These are phyloP conservation scores for Dendrocincla tyrannina DNA, from an alignment of 2,797 vertebrate genomes.

Conservation along the genomic window DNA sequence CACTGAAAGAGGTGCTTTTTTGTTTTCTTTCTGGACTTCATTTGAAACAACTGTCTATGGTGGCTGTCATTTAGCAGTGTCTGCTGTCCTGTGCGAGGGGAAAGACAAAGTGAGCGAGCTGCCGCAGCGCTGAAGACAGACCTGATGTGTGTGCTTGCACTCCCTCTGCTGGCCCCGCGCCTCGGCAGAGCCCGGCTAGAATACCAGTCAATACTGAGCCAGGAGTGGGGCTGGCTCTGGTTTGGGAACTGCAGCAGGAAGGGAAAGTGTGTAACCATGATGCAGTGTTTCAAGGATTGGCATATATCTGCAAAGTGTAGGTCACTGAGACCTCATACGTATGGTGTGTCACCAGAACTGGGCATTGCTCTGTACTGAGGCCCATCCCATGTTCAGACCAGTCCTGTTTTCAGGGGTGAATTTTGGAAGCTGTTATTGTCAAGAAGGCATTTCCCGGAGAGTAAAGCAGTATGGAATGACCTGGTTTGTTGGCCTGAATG, in stretches of 20 bases:
- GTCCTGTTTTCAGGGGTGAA: not conserved
- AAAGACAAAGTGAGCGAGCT: not conserved
- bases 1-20: not conserved
- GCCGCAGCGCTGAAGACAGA: not conserved
- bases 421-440: not conserved
- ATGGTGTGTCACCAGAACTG: not conserved
- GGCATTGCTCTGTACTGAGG: not conserved
- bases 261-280: accelerated
- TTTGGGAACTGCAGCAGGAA: not conserved
- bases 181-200: not conserved
- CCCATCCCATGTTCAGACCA: accelerated
- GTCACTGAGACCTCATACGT: accelerated
- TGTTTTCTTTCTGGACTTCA: not conserved
- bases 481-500: not conserved
- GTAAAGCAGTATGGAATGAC: not conserved
- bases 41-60: not conserved
- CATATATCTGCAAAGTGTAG: not conserved
- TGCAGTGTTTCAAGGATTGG: not conserved
- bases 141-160: accelerated
- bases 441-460: not conserved
- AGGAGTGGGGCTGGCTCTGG: not conserved
- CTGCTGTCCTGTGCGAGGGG: not conserved
- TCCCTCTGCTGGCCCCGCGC: not conserved
- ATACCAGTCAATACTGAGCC: not conserved
- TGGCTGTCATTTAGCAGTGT: not conserved